Percentiles rank a stretch among this genome's conserved stretches.
phyloP scores from a whole-genome alignment of 2,113 vertebrate genomes.

The Hippopotamus amphibius region DNA sequence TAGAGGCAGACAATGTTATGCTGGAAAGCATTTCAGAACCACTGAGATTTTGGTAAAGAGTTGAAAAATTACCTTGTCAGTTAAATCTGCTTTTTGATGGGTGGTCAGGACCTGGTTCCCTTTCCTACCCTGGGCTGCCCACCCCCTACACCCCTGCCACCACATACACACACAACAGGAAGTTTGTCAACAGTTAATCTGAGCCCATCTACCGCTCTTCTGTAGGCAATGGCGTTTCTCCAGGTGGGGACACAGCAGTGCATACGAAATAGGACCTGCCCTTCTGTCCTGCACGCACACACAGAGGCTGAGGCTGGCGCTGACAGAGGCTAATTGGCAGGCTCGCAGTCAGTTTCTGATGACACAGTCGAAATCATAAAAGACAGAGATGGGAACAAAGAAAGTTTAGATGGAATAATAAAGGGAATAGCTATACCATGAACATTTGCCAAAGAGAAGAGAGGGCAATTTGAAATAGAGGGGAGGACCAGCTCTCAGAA shows the following conservation, averaged over 20 bases:
- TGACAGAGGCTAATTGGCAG: constrained; percentile 87
- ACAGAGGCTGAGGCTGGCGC: constrained; percentile 79
- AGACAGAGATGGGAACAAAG: constrained; percentile 86
- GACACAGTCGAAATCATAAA: constrained; percentile 86
- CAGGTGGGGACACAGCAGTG: constrained; percentile 73
- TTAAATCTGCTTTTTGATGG: not conserved
- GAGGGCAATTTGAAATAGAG: constrained; percentile 21
- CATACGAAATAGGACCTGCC: constrained; percentile 75
- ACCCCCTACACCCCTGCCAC: accelerated
- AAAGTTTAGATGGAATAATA: constrained; percentile 85
- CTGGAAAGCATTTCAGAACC: not conserved
- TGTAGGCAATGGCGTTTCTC: constrained; percentile 54
- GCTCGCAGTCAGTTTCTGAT: constrained; percentile 84
- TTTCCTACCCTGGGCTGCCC: not conserved
- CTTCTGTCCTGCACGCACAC: constrained; percentile 65
- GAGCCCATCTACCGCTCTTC: constrained; percentile 29
- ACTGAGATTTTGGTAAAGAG: accelerated
- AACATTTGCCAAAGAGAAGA: constrained; percentile 55
- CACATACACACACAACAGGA: not conserved
- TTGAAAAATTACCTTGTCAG: not conserved
- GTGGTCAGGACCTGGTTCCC: not conserved
- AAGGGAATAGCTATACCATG: constrained; percentile 60
- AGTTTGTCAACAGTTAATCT: constrained; percentile 55
- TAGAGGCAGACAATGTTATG: accelerated
- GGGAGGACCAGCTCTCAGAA: not conserved